Evolutionary conservation across 2,797 vertebrate genomes (phyloP), one percentile per base, ranked within the genome.

Genomic region (Phaenicophaeus curvirostris): DNA sequence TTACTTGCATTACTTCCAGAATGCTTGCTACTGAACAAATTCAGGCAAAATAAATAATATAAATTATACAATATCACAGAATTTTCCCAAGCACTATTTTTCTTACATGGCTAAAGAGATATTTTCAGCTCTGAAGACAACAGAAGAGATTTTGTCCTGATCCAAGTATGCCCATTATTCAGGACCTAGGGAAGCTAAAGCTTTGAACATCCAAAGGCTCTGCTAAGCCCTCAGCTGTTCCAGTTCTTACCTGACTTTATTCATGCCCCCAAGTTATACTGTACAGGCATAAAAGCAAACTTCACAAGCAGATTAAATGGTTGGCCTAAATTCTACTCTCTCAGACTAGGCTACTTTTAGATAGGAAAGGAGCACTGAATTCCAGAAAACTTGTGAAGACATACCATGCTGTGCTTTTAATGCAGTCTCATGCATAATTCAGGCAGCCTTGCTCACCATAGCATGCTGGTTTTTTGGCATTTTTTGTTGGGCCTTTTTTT

Each of bases 1-100:
- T 94, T 85, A 62, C 74, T 85, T 90, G 30, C 42, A 50, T 87
- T 96, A 33, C 67, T 96, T 96, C 74, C 67, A 90, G 63, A 87
- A 79, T 67, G 39, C 30, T 90, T 87, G 39, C 39, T 89, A 74
- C 81, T 79, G 63, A 92, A 66, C 27, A 76, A 89, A 94, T 87
- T 79, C 71, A 82, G 67, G 63, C 59, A 78, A 89, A 90, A 85
- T 85, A 96, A 93, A 76, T 79, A 58, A 58, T 46, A 74, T 44
- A 82, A 95, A 69, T 48, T 57, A 51, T 61, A 41, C 9, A 66
- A 53, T 57, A 17, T 42, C 44, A 67, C 8, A 46, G 42, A 55
- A 6, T 39, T 89, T 89, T 94, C 30, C 63, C 75, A 85, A 94
- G 82, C 31, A 55, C 58, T 78, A 25, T 66, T 93, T 78, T 82